Evolutionary conservation across 2,113 vertebrate species (phyloP).

Genomic region (Falcunculus frontatus): DNA sequence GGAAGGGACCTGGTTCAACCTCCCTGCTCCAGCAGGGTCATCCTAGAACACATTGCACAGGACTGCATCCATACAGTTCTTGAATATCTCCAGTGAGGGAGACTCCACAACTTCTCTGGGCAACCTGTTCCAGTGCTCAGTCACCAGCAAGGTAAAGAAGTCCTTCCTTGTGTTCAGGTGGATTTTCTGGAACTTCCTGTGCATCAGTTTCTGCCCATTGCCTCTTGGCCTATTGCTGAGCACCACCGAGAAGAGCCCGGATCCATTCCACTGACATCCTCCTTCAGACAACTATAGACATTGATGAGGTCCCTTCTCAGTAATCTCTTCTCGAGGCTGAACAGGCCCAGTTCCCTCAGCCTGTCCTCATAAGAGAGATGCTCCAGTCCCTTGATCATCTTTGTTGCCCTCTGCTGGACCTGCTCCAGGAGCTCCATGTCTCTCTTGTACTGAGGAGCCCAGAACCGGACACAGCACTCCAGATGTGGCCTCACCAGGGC

Average conservation of each 20-base stretch:
- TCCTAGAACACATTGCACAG: not conserved
- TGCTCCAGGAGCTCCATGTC: not conserved
- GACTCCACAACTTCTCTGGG: not conserved
- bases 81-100: not conserved
- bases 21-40: not conserved
- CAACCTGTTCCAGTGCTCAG: not conserved
- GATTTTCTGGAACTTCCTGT: not conserved
- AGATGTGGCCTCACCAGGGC: not conserved
- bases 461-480: not conserved
- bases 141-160: not conserved
- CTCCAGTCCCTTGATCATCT: not conserved
- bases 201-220: not conserved
- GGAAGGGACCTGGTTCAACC: not conserved
- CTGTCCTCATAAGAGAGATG: not conserved
- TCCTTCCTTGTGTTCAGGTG: not conserved
- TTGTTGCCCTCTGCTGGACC: not conserved
- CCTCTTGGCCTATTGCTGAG: not conserved
- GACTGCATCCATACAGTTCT: not conserved
- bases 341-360: not conserved
- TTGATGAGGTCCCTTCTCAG: not conserved
- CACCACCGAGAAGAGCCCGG: rapidly evolving
- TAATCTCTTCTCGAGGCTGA: not conserved
- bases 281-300: not conserved
- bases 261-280: not conserved
- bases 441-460: not conserved